Conservation (phyloP, 37 sponge, comb jelly and placozoan species). For the Chondrilla cf. caribensis region DNA sequence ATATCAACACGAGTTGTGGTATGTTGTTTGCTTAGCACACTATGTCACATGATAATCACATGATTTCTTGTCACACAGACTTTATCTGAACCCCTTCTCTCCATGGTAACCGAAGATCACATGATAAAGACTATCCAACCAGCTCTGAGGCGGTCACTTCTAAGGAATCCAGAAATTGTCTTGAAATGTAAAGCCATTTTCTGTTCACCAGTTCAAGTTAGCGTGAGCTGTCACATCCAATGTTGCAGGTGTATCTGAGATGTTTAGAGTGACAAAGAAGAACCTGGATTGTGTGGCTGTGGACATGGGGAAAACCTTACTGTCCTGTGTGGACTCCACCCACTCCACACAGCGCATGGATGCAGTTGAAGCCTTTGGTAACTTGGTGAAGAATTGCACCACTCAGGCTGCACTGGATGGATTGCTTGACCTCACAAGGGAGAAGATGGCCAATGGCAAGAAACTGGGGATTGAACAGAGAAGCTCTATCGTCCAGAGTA, state of each 20-base stretch:
- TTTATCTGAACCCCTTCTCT: background rate
- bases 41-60: background rate
- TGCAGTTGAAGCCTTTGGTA: background rate
- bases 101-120: constrained; percentile 4
- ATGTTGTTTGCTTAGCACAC: background rate
- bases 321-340: constrained; percentile 22
- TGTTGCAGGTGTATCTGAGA: background rate
- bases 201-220: background rate
- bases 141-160: background rate
- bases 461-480: background rate
- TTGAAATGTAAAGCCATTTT: background rate
- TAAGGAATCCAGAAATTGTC: constrained; percentile 8
- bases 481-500: background rate
- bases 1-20: background rate
- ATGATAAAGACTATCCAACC: background rate
- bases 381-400: background rate
- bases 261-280: background rate
- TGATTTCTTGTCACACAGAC: background rate
- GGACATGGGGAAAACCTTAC: constrained; percentile 14
- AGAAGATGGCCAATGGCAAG: background rate
- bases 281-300: constrained; percentile 2
- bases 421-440: background rate
- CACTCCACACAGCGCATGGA: background rate
- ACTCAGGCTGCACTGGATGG: no score
- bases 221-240: no score